Conservation (phyloP, 2,888 invertebrate genomes). For the Mechanitis messenoides region DNA sequence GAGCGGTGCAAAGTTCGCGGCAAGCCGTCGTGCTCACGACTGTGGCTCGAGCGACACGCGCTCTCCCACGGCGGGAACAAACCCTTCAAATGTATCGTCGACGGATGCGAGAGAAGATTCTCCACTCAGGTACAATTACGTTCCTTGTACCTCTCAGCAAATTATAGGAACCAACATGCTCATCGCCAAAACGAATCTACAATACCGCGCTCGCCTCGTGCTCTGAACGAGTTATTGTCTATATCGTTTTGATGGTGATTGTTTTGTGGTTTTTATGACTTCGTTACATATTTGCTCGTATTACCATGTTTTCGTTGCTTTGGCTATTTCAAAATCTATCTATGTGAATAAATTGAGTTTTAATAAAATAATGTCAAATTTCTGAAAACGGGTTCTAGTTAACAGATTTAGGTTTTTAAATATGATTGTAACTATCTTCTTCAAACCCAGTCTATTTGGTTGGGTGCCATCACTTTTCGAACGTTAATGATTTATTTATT, state of each 20-base stretch:
- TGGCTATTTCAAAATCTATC: slow-evolving; percentile 9
- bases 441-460: slow-evolving; percentile 39
- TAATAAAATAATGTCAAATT: slow-evolving; percentile 29
- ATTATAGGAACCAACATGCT: slow-evolving; percentile 30
- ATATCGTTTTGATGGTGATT: slow-evolving; percentile 40
- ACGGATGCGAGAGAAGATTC: slow-evolving; percentile 92
- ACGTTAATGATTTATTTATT: not conserved
- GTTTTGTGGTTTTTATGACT: slow-evolving; percentile 33
- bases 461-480: slow-evolving; percentile 29
- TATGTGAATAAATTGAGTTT: slow-evolving; percentile 5
- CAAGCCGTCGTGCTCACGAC: slow-evolving; percentile 91
- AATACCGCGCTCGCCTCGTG: slow-evolving; percentile 34
- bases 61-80: slow-evolving; percentile 94
- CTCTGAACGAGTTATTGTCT: slow-evolving; percentile 39
- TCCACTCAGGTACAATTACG: slow-evolving; percentile 85
- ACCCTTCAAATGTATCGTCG: slow-evolving; percentile 96
- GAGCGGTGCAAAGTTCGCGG: slow-evolving; percentile 95
- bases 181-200: slow-evolving; percentile 42
- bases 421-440: slow-evolving; percentile 23
- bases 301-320: slow-evolving; percentile 11
- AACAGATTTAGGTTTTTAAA: slow-evolving; percentile 19
- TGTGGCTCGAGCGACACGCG: slow-evolving; percentile 96
- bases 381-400: slow-evolving; percentile 31
- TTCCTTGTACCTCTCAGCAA: slow-evolving; percentile 31
- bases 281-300: slow-evolving; percentile 33